A percentile compares a stretch with the other conserved stretches of the same genome.
These are phyloP conservation scores for Nyctereutes procyonoides DNA, from an alignment of 2,113 vertebrate species.

Conservation along the genomic window DNA sequence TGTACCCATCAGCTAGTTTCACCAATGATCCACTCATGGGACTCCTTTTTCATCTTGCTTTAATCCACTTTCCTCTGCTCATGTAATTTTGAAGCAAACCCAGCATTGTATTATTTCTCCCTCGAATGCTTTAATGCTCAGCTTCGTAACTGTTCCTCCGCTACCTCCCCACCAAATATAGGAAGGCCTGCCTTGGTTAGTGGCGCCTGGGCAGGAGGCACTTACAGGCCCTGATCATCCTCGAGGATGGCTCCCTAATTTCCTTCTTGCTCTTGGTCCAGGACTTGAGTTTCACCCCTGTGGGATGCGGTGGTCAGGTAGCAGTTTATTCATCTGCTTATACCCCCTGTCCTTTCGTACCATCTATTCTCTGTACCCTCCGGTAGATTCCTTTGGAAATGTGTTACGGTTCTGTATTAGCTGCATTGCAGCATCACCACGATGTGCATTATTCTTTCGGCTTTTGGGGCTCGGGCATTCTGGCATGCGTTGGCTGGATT, in stretches of 20 bases:
- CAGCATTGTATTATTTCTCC: too few species aligned
- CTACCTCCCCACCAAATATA: background rate
- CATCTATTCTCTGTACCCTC: background rate
- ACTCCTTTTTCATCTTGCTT: background rate
- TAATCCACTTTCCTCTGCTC: background rate
- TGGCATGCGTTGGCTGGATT: background rate
- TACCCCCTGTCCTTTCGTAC: background rate
- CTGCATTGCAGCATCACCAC: rapidly evolving
- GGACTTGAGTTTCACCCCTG: background rate
- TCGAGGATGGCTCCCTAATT: background rate
- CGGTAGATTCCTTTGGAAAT: background rate
- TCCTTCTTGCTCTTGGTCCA: background rate
- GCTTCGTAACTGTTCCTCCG: background rate
- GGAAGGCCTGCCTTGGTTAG: background rate
- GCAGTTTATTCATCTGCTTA: background rate
- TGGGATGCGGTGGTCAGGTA: background rate
- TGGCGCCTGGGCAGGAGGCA: background rate
- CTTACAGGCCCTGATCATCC: background rate
- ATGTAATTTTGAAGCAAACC: background rate
- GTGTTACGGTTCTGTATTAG: background rate
- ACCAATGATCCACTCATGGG: rapidly evolving
- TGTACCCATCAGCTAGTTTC: background rate
- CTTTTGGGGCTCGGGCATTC: background rate
- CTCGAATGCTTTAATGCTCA: too few species aligned
- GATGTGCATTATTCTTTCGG: background rate